Evolutionary conservation across 2,797 vertebrate genomes (phyloP).

Genomic region (Gadopsis marmoratus): DNA sequence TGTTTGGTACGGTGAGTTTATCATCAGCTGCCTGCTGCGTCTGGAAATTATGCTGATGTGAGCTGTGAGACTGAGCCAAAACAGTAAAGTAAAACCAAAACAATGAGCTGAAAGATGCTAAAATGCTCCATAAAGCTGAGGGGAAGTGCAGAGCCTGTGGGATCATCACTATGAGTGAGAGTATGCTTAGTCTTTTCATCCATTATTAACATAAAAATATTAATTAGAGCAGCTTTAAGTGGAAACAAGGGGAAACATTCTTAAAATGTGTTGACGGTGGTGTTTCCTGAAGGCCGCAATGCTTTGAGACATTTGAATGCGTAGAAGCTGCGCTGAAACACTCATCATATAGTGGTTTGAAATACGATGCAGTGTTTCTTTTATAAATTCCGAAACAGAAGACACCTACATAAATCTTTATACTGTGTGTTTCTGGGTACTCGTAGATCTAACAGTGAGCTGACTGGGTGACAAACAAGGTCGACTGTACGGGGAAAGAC

Average conservation of each 20-base stretch:
- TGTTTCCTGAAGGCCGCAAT: neutral
- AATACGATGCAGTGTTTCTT: neutral
- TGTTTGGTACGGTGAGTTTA: neutral
- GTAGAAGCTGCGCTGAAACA: neutral
- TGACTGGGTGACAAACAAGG: slow-evolving; percentile 27
- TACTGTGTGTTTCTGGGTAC: slow-evolving; percentile 18
- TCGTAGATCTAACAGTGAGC: neutral
- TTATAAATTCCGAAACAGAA: neutral
- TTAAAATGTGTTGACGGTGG: slow-evolving; percentile 6
- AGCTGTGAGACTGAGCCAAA: slow-evolving; percentile 11
- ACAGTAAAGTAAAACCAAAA: slow-evolving; percentile 18
- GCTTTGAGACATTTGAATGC: slow-evolving; percentile 5
- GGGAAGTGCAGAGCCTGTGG: too few relatives aligned
- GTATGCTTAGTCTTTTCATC: slow-evolving; percentile 4
- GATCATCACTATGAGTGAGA: neutral
- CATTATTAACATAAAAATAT: neutral
- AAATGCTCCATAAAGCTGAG: neutral
- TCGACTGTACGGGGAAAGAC: slow-evolving; percentile 6
- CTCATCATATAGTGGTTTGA: neutral
- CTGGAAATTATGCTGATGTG: neutral
- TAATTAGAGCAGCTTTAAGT: neutral
- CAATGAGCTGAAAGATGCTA: slow-evolving; percentile 11
- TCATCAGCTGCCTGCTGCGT: neutral
- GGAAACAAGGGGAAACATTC: neutral
- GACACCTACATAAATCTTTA: slow-evolving; percentile 8